A percentile compares a stretch with the other conserved stretches of the same genome.
These are phyloP conservation scores for Polyergus mexicanus DNA, from an alignment of 1,140 invertebrate genomes.

Conservation along the genomic window DNA sequence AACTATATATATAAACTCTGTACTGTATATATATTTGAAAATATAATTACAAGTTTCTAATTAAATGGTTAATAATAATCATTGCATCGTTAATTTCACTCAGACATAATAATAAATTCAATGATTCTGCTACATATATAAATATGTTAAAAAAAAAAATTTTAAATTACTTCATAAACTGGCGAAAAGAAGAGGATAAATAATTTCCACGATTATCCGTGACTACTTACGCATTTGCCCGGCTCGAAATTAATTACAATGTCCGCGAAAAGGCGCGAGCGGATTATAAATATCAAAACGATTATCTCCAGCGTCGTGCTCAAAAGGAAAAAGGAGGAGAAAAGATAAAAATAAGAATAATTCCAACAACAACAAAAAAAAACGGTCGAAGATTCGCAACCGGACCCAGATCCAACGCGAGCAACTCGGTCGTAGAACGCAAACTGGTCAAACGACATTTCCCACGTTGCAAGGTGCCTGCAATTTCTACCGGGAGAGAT, in stretches of 20 bases:
- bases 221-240: too few relatives aligned
- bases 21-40: background rate
- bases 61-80: background rate
- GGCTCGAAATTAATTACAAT: conserved; percentile 39
- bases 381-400: conserved; percentile 62
- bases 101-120: background rate
- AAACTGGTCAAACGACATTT: conserved; percentile 76
- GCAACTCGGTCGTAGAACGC: conserved; percentile 59
- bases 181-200: background rate
- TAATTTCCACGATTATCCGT: background rate
- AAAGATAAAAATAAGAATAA: background rate
- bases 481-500: conserved; percentile 70
- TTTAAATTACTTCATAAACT: background rate
- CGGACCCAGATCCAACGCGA: conserved; percentile 65
- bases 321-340: background rate
- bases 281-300: conserved; percentile 43
- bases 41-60: background rate
- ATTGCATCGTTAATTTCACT: background rate
- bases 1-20: background rate
- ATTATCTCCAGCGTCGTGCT: conserved; percentile 34
- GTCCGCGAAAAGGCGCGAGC: conserved; percentile 16
- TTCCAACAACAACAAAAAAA: background rate
- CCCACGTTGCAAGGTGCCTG: conserved; percentile 73
- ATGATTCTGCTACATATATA: background rate
- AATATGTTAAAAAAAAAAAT: too few relatives aligned